phyloP scores from a whole-genome alignment of 2,888 invertebrate species.

The Andrena hattorfiana region DNA sequence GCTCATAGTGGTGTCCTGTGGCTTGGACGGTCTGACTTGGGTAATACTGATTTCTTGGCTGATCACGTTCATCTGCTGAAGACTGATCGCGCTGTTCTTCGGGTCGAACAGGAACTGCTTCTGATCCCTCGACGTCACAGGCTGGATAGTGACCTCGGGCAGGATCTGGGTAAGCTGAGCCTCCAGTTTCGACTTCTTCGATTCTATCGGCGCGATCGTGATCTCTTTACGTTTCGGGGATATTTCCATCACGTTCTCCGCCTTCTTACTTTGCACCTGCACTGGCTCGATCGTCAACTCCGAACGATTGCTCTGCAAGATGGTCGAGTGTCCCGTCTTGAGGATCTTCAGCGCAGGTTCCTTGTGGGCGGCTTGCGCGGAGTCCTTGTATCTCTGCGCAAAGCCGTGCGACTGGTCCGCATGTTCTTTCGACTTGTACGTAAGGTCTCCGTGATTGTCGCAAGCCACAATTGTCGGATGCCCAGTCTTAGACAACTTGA shows the following conservation, averaged over 20 bases:
- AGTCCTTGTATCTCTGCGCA: constrained; percentile 67
- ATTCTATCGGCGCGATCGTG: constrained; percentile 79
- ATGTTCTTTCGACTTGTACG: constrained; percentile 61
- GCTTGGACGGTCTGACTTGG: constrained; percentile 74
- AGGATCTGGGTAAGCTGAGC: constrained; percentile 79
- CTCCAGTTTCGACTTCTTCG: constrained; percentile 81
- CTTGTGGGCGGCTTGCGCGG: constrained; percentile 54
- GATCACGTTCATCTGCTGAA: constrained; percentile 81
- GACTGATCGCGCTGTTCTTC: constrained; percentile 74
- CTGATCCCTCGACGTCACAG: constrained; percentile 74
- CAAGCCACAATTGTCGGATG: constrained; percentile 81
- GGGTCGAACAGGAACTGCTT: constrained; percentile 74
- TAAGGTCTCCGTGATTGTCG: constrained; percentile 70
- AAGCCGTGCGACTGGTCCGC: constrained; percentile 51
- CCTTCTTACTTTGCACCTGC: constrained; percentile 66
- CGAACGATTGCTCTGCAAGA: constrained; percentile 71
- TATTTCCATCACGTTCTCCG: constrained; percentile 65
- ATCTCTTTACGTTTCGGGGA: constrained; percentile 80
- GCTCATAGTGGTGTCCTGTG: constrained; percentile 70
- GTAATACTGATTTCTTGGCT: constrained; percentile 83
- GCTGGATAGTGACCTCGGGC: constrained; percentile 83
- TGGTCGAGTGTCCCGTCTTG: constrained; percentile 71
- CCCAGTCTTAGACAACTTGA: constrained; percentile 81
- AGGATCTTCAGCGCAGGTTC: constrained; percentile 69
- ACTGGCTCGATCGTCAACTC: constrained; percentile 80